A percentile compares a stretch with the other conserved stretches of the same genome.
These are phyloP conservation scores for Bellardia pandia DNA, from an alignment of 2,888 invertebrate species.

Conservation along the genomic window DNA sequence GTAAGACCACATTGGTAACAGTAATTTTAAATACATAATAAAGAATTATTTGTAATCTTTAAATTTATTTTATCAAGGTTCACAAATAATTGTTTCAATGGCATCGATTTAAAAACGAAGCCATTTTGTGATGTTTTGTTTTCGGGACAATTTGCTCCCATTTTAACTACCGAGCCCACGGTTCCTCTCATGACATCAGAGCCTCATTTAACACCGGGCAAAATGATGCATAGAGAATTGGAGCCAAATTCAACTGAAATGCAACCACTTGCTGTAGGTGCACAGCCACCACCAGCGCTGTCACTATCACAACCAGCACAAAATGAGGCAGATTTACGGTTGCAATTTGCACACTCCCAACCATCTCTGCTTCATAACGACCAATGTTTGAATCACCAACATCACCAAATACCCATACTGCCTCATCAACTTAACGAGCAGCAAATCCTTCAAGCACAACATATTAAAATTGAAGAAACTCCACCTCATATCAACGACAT, in stretches of 20 bases:
- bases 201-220: conserved; percentile 41
- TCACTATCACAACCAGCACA: conserved; percentile 43
- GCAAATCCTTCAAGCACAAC: conserved; percentile 53
- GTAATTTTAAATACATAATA: not conserved
- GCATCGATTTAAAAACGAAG: conserved; percentile 74
- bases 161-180: conserved; percentile 63
- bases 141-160: conserved; percentile 74
- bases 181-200: conserved; percentile 57
- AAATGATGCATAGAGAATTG: conserved; percentile 63
- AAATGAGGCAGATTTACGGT: conserved; percentile 40
- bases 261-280: not conserved
- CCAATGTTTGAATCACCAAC: conserved; percentile 52
- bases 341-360: conserved; percentile 64
- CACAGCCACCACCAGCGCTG: conserved; percentile 6
- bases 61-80: conserved; percentile 68
- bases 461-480: conserved; percentile 61
- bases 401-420: conserved; percentile 24
- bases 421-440: conserved; percentile 63
- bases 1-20: conserved; percentile 79
- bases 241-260: conserved; percentile 29
- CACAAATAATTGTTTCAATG: conserved; percentile 78
- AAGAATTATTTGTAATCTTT: not conserved
- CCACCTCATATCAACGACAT: conserved; percentile 28
- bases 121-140: conserved; percentile 75
- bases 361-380: conserved; percentile 66